A percentile compares a stretch with the other conserved stretches of the same genome.
phyloP scores from a whole-genome alignment of 2,797 vertebrate genomes.

The Erithacus rubecula region DNA sequence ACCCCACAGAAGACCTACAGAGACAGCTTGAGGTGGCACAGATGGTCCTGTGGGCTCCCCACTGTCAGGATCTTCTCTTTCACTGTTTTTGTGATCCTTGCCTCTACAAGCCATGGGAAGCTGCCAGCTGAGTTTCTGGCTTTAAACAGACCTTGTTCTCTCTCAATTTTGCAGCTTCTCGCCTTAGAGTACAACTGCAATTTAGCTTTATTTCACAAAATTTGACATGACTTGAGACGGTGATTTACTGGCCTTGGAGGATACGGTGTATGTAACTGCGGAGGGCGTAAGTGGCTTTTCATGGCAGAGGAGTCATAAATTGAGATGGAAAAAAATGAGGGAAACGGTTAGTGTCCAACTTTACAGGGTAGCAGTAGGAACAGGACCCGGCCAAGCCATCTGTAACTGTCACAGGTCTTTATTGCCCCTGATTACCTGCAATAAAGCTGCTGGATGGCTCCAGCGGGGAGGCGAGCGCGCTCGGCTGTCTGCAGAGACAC shows the following conservation, averaged over 20 bases:
- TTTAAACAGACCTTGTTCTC: background rate
- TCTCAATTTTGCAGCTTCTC: conserved; percentile 3
- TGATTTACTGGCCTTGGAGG: conserved; percentile 59
- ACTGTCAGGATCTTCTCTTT: background rate
- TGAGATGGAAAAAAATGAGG: conserved; percentile 39
- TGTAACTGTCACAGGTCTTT: conserved; percentile 45
- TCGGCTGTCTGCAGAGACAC: background rate
- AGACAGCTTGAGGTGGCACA: background rate
- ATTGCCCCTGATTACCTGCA: conserved; percentile 7
- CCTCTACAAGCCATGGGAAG: fast-evolving
- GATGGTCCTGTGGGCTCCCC: background rate
- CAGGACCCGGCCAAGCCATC: conserved; percentile 4
- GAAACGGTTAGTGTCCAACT: conserved; percentile 13
- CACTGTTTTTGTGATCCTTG: background rate
- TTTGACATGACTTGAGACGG: conserved; percentile 12
- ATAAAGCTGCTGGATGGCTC: conserved; percentile 10
- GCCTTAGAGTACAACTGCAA: background rate
- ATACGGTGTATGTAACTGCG: background rate
- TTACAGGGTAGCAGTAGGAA: conserved; percentile 31
- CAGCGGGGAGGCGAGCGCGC: fast-evolving
- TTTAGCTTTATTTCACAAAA: conserved; percentile 50
- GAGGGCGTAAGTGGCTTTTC: conserved; percentile 38
- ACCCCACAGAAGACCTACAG: fast-evolving
- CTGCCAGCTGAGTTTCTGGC: background rate
- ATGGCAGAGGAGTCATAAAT: conserved; percentile 37